Evolutionary conservation across 2,113 vertebrate species (phyloP).

Genomic region (Gallinago paraguaiae): DNA sequence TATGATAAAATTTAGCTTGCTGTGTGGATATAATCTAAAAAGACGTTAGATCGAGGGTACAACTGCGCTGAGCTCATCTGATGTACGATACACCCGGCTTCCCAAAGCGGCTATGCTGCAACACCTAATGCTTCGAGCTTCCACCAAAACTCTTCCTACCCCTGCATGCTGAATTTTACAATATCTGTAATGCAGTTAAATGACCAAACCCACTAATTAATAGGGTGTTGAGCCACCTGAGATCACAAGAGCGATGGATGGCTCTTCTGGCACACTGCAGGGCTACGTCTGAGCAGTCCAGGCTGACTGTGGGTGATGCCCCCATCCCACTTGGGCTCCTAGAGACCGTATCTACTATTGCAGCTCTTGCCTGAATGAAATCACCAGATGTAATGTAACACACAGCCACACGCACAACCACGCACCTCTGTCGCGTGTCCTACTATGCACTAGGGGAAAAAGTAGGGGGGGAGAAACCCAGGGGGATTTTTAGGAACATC

Average conservation of each 20-base stretch:
- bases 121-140: not conserved
- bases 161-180: not conserved
- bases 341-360: rapidly evolving
- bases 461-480: not conserved
- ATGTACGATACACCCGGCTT: not conserved
- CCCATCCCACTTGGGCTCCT: not conserved
- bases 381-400: no score
- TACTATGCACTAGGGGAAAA: not conserved
- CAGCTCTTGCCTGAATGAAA: not conserved
- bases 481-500: not conserved
- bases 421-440: not conserved
- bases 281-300: not conserved
- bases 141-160: not conserved
- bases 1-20: constrained; percentile 14
- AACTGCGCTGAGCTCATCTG: constrained; percentile 15
- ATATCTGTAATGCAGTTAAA: not conserved
- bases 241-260: not conserved
- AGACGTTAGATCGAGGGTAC: not conserved
- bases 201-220: not conserved
- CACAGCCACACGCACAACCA: not conserved
- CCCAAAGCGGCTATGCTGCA: not conserved
- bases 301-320: not conserved
- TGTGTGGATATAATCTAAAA: constrained; percentile 52
- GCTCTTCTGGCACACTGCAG: not conserved
- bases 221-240: not conserved